phyloP scores from a whole-genome alignment of 2,113 vertebrate species.

The Saiga tatarica region DNA sequence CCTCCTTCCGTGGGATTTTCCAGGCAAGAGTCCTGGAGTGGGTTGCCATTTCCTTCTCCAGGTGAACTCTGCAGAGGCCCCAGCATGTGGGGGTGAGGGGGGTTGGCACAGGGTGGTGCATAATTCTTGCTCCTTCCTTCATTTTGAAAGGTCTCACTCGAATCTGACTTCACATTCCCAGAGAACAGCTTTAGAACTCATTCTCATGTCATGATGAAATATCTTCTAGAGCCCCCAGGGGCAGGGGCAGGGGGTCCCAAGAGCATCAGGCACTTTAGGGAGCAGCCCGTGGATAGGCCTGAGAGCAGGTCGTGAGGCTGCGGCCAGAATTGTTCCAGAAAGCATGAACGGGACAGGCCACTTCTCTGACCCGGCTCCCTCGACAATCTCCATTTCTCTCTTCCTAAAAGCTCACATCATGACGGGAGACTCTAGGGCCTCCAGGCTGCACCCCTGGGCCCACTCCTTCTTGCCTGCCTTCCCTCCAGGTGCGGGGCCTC shows the following conservation, averaged over 20 bases:
- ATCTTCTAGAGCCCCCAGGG: background rate
- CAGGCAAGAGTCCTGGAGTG: background rate
- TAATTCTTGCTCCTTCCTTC: background rate
- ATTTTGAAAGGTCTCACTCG: background rate
- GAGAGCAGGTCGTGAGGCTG: accelerated
- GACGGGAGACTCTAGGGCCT: background rate
- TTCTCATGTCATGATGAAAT: background rate
- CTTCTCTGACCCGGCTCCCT: background rate
- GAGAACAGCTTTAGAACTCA: background rate
- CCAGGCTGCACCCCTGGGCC: background rate
- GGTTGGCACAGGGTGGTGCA: background rate
- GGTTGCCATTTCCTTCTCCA: background rate
- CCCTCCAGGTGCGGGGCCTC: no score
- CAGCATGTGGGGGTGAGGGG: background rate
- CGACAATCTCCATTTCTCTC: accelerated
- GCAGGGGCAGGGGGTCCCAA: background rate
- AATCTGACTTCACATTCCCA: background rate
- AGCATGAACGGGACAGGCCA: background rate
- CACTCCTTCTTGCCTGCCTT: background rate
- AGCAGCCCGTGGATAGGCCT: accelerated
- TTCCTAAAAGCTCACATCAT: background rate
- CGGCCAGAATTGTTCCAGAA: background rate
- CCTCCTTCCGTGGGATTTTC: background rate
- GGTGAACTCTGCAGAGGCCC: background rate
- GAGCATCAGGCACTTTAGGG: background rate